Evolutionary conservation across 2,797 vertebrate species (phyloP), one percentile per base, ranked within the genome.

Genomic region (Potorous gilbertii): DNA sequence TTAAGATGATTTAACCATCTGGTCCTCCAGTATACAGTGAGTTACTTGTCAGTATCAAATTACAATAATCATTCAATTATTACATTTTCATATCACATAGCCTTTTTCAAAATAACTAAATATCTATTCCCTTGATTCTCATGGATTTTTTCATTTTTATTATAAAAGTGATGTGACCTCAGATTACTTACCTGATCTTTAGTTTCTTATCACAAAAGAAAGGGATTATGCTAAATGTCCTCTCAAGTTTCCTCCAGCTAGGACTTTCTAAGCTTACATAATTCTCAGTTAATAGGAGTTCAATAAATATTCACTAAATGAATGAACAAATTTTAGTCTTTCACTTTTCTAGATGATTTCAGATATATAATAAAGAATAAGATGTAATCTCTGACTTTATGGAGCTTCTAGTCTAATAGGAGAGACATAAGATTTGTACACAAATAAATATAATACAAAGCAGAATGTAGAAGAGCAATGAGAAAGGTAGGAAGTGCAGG

Each of bases 371-470:
- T 57, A 94, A 96, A 92, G 92, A 94, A 57, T 93, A 93, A 18
- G 6, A 27, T 95, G 92, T 95, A 94, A 96, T 94, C 94, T 74
- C 89, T 90, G 24, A 96, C 74, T 94, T 95, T 54, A 55, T 90
- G 90, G 89, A 96, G 89, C 96, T 96, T 96, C 94, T 91, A 62
- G 59, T 90, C 94, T 97, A 94, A 95, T 59, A n/a, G 90, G 66
- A 96, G 52, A 66, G 91, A 96, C 96, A 95, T 87, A 90, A 97
- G 96, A 96, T 24, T 27, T 94, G 94, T 54, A 55, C 87, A 93
- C 96, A 97, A 97, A 96, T 92, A 97, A 55, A 40, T 66, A 95
- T 96, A 98, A 94, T 54, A 90, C 97, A 96, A 87, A 81, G 8
- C 8, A 24, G 24, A 87, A 87, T 27, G 31, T 66, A 66, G 24